A percentile compares a stretch with the other conserved stretches of the same genome.
Evolutionary conservation across 2,888 invertebrate genomes (phyloP).

Genomic region (Rhabditoides inermis): DNA sequence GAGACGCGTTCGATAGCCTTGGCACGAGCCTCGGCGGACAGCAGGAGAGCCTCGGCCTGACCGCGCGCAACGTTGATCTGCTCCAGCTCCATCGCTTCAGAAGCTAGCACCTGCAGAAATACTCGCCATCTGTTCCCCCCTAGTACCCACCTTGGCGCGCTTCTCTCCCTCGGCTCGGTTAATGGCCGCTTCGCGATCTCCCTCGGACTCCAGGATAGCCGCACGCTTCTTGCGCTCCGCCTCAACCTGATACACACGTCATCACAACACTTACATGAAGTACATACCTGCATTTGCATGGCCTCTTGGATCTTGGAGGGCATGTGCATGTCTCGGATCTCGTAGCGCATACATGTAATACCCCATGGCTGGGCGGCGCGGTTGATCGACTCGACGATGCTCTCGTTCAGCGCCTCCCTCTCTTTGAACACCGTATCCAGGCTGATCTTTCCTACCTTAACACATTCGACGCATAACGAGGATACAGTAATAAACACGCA

Average conservation of each 20-base stretch:
- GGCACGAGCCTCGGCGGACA: conserved; percentile 81
- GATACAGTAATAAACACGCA: conserved; percentile 1
- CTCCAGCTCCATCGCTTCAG: conserved; percentile 79
- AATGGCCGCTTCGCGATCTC: conserved; percentile 66
- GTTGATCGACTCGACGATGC: conserved; percentile 90
- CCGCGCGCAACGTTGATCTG: conserved; percentile 52
- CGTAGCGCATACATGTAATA: conserved; percentile 85
- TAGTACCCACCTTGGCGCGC: conserved; percentile 59
- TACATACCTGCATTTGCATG: conserved; percentile 84
- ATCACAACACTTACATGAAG: conserved; percentile 2
- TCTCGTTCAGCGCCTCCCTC: conserved; percentile 84
- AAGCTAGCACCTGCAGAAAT: conserved; percentile 83
- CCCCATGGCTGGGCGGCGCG: conserved; percentile 98
- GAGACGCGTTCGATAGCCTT: conserved; percentile 73
- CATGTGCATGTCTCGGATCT: conserved; percentile 66
- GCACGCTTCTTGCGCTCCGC: conserved; percentile 93
- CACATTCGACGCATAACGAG: neutral
- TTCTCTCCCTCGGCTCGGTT: conserved; percentile 89
- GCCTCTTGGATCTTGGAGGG: conserved; percentile 62
- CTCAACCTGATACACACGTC: conserved; percentile 73
- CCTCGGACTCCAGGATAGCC: conserved; percentile 88
- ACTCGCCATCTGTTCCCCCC: too few species aligned
- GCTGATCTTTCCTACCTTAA: conserved; percentile 78
- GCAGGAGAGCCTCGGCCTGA: conserved; percentile 80
- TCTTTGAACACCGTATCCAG: conserved; percentile 89